These are phyloP conservation scores for Parotia lawesii DNA, from an alignment of 2,113 vertebrate genomes.

Conservation along the genomic window DNA sequence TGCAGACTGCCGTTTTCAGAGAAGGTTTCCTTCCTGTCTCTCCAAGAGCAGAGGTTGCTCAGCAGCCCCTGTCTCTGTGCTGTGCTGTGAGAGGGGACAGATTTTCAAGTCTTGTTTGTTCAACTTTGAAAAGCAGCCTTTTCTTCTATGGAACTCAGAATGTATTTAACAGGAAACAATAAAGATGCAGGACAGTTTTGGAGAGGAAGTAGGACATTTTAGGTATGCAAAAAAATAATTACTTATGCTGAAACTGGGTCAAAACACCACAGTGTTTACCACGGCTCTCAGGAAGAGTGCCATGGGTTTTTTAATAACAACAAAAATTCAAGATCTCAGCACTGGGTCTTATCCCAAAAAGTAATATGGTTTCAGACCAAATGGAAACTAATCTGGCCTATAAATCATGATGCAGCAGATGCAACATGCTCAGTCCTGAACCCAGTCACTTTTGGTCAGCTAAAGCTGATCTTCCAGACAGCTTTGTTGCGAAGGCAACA, in stretches of 20 bases:
- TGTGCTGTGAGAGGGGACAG: neutral
- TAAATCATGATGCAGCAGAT: neutral
- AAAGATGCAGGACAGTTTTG: neutral
- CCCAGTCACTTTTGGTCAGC: neutral
- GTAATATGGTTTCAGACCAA: slow-evolving; percentile 3
- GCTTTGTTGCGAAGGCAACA: neutral
- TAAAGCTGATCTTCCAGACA: neutral
- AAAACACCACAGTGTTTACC: slow-evolving; percentile 29
- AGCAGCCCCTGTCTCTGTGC: neutral
- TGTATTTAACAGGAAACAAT: slow-evolving; percentile 1
- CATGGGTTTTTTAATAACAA: slow-evolving; percentile 16
- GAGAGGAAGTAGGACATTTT: slow-evolving; percentile 3
- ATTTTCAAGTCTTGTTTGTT: neutral
- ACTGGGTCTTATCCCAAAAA: slow-evolving; percentile 29
- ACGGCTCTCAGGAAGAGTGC: neutral
- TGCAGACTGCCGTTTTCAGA: neutral
- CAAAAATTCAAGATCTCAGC: slow-evolving; percentile 45
- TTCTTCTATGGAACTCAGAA: slow-evolving; percentile 1
- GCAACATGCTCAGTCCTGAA: neutral
- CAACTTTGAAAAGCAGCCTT: neutral
- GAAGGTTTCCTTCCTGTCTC: neutral
- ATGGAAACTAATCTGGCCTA: neutral
- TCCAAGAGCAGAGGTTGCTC: neutral
- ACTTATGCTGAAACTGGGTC: slow-evolving; percentile 19
- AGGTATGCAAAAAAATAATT: slow-evolving; percentile 14